Conservation (phyloP, 2,888 invertebrate species). For the Pseudolycoriella hygida region DNA sequence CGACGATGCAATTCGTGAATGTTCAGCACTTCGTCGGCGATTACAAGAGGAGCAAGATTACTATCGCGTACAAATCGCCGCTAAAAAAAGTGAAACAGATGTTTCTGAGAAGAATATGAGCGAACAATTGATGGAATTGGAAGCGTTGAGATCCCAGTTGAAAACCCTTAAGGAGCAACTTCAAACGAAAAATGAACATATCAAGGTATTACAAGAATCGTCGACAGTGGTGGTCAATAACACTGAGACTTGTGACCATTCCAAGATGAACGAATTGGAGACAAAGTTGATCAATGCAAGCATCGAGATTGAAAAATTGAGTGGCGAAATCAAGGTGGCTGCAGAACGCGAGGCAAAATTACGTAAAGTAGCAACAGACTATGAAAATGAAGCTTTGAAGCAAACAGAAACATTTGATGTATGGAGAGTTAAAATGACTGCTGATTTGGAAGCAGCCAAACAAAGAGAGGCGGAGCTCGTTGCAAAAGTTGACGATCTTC, state of each 20-base stretch:
- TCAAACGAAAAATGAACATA: slow-evolving; percentile 38
- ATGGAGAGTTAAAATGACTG: slow-evolving; percentile 40
- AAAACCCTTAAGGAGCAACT: slow-evolving; percentile 40
- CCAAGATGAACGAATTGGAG: slow-evolving; percentile 52
- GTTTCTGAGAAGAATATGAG: slow-evolving; percentile 47
- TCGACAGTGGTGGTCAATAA: slow-evolving; percentile 38
- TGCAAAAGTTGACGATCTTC: slow-evolving; percentile 44
- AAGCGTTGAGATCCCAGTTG: slow-evolving; percentile 41
- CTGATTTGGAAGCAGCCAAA: slow-evolving; percentile 32
- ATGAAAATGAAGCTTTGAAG: slow-evolving; percentile 59
- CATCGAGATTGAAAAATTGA: slow-evolving; percentile 46
- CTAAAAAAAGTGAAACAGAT: slow-evolving; percentile 50
- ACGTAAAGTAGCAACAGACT: slow-evolving; percentile 57
- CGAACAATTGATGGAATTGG: slow-evolving; percentile 52
- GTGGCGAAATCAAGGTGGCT: slow-evolving; percentile 52
- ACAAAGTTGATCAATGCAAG: slow-evolving; percentile 41
- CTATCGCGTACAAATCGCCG: slow-evolving; percentile 50
- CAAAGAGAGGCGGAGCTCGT: slow-evolving; percentile 32
- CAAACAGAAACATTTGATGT: slow-evolving; percentile 39
- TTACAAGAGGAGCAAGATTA: slow-evolving; percentile 70
- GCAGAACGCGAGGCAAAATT: not conserved
- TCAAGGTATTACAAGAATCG: slow-evolving; percentile 49
- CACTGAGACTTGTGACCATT: slow-evolving; percentile 40
- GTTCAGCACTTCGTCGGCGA: slow-evolving; percentile 56
- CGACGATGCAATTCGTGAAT: slow-evolving; percentile 61